Conservation (phyloP, 1,140 invertebrate genomes). For the Coptotermes formosanus region DNA sequence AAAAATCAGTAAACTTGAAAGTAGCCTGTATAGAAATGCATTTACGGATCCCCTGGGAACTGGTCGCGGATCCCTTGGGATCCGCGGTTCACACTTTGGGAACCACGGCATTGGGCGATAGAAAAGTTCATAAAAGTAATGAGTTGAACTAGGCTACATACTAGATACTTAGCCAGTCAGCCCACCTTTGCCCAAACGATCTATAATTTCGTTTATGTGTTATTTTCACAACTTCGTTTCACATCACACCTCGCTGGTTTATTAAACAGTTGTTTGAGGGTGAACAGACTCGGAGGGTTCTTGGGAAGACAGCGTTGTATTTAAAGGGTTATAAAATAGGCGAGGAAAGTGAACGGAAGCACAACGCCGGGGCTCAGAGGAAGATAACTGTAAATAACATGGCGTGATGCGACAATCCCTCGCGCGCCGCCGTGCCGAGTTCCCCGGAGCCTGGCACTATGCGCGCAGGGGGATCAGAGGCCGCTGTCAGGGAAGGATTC, state of each 20-base stretch:
- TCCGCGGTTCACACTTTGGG: no score
- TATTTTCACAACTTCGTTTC: no score
- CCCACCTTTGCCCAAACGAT: no score
- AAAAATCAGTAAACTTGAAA: no score
- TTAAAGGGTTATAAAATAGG: constrained; percentile 17
- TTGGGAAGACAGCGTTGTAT: constrained; percentile 10
- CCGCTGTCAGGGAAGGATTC: background rate
- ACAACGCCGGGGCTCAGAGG: background rate
- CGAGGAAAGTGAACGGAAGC: background rate
- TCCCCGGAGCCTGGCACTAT: background rate
- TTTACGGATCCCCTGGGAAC: no score
- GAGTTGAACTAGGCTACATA: no score
- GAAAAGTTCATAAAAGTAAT: no score
- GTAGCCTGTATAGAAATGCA: no score
- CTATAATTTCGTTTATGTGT: no score
- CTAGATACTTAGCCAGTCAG: no score
- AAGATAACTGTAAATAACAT: constrained; percentile 8
- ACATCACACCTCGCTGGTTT: background rate
- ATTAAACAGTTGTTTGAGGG: background rate
- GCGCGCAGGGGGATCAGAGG: background rate
- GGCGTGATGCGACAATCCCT: constrained; percentile 8
- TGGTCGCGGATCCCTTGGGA: no score
- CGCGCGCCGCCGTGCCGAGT: background rate
- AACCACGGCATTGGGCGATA: no score
- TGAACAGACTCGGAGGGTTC: background rate